Evolutionary conservation across 1,140 invertebrate genomes (phyloP).

Genomic region (Archegozetes longisetosus): DNA sequence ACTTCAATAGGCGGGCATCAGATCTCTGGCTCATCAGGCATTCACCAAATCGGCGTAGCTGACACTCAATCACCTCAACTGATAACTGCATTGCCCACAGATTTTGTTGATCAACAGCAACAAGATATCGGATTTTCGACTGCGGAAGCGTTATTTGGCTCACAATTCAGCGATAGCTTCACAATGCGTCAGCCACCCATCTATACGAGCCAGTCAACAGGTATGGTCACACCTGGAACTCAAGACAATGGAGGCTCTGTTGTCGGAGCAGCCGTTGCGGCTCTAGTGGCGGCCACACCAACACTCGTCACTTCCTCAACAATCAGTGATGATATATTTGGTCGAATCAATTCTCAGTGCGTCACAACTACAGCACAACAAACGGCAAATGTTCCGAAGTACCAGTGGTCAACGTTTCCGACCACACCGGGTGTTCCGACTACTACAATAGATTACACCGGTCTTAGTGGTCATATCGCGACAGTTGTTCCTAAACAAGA

Average conservation of each 20-base stretch:
- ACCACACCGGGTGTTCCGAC: conserved; percentile 3
- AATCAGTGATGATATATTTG: conserved; percentile 21
- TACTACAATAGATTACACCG: conserved; percentile 13
- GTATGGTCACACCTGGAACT: conserved; percentile 25
- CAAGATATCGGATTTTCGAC: conserved; percentile 11
- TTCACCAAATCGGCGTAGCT: not conserved
- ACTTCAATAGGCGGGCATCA: not conserved
- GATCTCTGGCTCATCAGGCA: not conserved
- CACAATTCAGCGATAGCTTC: conserved; percentile 19
- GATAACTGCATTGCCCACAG: conserved; percentile 4
- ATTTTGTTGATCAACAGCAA: conserved; percentile 9
- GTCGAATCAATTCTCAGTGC: conserved; percentile 30
- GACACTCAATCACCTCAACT: conserved; percentile 11
- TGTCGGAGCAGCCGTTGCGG: conserved; percentile 21
- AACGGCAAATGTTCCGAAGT: conserved; percentile 35
- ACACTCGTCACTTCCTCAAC: conserved; percentile 20
- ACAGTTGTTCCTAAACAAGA: conserved; percentile 23
- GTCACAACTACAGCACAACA: not conserved
- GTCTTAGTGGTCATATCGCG: conserved; percentile 13
- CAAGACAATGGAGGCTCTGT: conserved; percentile 24
- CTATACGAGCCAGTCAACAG: conserved; percentile 25
- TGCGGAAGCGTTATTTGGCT: conserved; percentile 4
- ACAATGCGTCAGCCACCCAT: conserved; percentile 29
- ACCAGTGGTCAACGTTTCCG: conserved; percentile 38
- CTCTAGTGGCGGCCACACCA: conserved; percentile 18